Percentiles rank a stretch among this genome's conserved stretches.
Evolutionary conservation across 2,113 vertebrate species (phyloP).

Genomic region (Platanista minor): DNA sequence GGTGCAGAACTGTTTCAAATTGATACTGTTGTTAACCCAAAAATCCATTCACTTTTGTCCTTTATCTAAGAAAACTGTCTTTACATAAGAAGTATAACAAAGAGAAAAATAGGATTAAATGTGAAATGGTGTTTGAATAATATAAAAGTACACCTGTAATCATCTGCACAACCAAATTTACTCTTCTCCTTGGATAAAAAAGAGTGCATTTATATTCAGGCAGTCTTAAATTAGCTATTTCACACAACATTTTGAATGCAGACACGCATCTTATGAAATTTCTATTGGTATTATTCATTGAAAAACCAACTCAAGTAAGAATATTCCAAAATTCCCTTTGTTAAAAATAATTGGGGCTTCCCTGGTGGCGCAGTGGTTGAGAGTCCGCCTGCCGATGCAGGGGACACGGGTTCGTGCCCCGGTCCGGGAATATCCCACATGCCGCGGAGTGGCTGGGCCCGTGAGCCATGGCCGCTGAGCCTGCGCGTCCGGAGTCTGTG

Average conservation of each 20-base stretch:
- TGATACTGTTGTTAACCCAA: conserved; percentile 29
- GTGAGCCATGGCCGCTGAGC: too few relatives aligned
- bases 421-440: too few relatives aligned
- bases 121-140: conserved; percentile 52
- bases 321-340: conserved; percentile 43
- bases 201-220: conserved; percentile 60
- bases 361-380: too few relatives aligned
- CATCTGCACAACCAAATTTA: conserved; percentile 59
- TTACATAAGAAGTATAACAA: conserved; percentile 15
- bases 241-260: conserved; percentile 43
- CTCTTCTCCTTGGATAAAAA: conserved; percentile 53
- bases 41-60: conserved; percentile 1
- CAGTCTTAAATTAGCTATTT: conserved; percentile 61
- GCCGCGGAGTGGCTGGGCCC: too few relatives aligned
- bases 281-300: conserved; percentile 60
- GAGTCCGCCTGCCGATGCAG: too few relatives aligned
- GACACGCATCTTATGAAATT: conserved; percentile 48
- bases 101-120: conserved; percentile 40
- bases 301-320: conserved; percentile 53
- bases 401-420: too few relatives aligned
- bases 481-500: too few relatives aligned
- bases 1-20: conserved; percentile 37
- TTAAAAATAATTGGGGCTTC: conserved; percentile 38
- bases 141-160: conserved; percentile 44
- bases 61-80: conserved; percentile 39